These are phyloP conservation scores for Anoplopoma fimbria DNA, from an alignment of 2,113 vertebrate genomes.

Conservation along the genomic window DNA sequence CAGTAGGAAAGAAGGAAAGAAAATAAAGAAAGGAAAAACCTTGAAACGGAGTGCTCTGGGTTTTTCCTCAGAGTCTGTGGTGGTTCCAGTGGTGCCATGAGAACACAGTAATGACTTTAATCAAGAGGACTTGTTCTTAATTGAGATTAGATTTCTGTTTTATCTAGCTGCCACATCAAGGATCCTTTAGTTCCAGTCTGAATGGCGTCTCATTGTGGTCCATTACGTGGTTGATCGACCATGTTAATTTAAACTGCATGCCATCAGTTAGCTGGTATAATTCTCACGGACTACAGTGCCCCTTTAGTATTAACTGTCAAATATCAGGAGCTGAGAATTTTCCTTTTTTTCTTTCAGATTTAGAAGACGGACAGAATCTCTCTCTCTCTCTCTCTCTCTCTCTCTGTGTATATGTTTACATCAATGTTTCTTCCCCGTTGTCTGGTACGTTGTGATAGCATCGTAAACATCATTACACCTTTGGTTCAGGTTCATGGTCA, in stretches of 20 bases:
- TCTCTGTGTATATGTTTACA: too few relatives aligned
- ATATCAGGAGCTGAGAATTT: conserved; percentile 17
- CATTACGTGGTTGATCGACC: conserved; percentile 79
- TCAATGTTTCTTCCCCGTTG: background rate
- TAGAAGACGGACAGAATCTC: background rate
- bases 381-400: too few relatives aligned
- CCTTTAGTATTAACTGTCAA: conserved; percentile 41
- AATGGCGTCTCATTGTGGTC: conserved; percentile 75
- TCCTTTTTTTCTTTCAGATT: conserved; percentile 1
- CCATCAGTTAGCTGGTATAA: conserved; percentile 72
- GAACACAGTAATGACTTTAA: conserved; percentile 70
- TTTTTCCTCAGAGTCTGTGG: conserved; percentile 18
- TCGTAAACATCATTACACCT: background rate
- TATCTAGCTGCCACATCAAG: conserved; percentile 78
- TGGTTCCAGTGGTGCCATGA: conserved; percentile 36
- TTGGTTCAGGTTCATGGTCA: background rate
- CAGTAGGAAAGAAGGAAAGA: background rate
- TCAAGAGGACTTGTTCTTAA: conserved; percentile 77
- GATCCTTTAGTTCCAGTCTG: conserved; percentile 79
- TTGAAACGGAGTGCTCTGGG: background rate
- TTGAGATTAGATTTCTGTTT: conserved; percentile 83
- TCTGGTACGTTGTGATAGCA: background rate
- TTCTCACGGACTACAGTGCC: conserved; percentile 55
- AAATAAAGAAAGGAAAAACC: conserved; percentile 6
- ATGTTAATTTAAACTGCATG: conserved; percentile 79